phyloP scores from a whole-genome alignment of 2,888 invertebrate species.

The Spisula solida region DNA sequence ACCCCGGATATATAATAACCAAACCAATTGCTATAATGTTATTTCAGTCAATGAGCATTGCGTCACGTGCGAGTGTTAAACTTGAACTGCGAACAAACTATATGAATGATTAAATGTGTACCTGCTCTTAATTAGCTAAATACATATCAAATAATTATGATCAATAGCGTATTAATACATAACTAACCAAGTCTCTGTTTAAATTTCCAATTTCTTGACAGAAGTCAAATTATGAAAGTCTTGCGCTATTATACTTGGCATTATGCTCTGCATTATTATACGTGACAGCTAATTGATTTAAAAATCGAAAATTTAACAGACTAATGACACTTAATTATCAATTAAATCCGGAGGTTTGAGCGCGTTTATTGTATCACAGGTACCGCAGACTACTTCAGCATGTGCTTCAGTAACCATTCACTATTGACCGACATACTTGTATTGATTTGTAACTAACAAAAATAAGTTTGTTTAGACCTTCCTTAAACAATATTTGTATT shows the following conservation, averaged over 20 bases:
- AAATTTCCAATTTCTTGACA: not conserved
- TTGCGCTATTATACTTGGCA: not conserved
- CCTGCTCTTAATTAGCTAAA: not conserved
- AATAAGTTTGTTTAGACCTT: no score
- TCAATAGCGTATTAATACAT: not conserved
- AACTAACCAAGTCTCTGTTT: not conserved
- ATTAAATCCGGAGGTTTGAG: not conserved
- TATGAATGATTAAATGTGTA: not conserved
- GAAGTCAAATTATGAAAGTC: slow-evolving; percentile 3
- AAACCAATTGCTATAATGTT: no score
- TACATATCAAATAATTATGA: not conserved
- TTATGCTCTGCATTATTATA: not conserved
- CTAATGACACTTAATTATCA: slow-evolving; percentile 10
- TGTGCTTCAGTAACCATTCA: no score
- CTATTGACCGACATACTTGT: no score
- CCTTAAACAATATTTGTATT: no score
- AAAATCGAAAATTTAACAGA: not conserved
- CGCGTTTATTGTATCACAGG: not conserved
- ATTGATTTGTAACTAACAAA: no score
- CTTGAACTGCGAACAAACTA: no score
- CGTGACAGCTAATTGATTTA: not conserved
- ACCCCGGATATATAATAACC: no score
- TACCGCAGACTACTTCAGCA: not conserved
- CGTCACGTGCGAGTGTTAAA: no score
- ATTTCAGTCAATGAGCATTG: no score